A percentile compares a stretch with the other conserved stretches of the same genome.
These are phyloP conservation scores for Drosophila pseudotakahashii DNA, from an alignment of 2,888 invertebrate genomes.

Conservation along the genomic window DNA sequence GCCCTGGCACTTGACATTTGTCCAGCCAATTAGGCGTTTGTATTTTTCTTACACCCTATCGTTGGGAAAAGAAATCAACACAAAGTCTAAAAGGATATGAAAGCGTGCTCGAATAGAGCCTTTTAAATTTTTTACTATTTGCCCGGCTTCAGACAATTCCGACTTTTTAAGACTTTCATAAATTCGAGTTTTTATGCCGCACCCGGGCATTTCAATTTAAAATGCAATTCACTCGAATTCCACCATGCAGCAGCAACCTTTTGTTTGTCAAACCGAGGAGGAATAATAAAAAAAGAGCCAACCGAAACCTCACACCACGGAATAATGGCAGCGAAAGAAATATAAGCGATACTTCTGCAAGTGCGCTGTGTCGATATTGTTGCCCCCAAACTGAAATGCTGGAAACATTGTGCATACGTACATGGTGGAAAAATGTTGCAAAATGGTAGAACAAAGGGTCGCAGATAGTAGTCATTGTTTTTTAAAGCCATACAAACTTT, in stretches of 20 bases:
- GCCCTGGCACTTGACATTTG: constrained; percentile 29
- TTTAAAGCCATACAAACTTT: too few relatives aligned
- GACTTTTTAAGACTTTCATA: constrained; percentile 9
- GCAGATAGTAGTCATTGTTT: too few relatives aligned
- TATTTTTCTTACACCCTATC: constrained; percentile 2
- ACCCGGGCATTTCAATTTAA: constrained; percentile 37
- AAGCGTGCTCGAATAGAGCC: not conserved
- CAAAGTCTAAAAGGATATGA: not conserved
- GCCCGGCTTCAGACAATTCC: not conserved
- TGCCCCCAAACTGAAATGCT: constrained; percentile 11
- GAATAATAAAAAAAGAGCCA: constrained; percentile 22
- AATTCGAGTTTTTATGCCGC: constrained; percentile 34
- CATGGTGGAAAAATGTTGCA: constrained; percentile 1
- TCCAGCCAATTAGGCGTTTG: constrained; percentile 34
- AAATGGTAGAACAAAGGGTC: too few relatives aligned
- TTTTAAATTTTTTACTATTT: constrained; percentile 7
- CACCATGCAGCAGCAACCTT: constrained; percentile 39
- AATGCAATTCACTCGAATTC: constrained; percentile 38
- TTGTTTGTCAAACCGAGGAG: constrained; percentile 37
- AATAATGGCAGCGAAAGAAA: constrained; percentile 27
- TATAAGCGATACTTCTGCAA: constrained; percentile 43
- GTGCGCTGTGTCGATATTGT: constrained; percentile 42
- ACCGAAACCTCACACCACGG: constrained; percentile 33
- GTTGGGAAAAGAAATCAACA: not conserved
- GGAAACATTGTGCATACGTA: constrained; percentile 14